phyloP scores from a whole-genome alignment of 2,113 vertebrate species.

The Pluvianellus socialis region DNA sequence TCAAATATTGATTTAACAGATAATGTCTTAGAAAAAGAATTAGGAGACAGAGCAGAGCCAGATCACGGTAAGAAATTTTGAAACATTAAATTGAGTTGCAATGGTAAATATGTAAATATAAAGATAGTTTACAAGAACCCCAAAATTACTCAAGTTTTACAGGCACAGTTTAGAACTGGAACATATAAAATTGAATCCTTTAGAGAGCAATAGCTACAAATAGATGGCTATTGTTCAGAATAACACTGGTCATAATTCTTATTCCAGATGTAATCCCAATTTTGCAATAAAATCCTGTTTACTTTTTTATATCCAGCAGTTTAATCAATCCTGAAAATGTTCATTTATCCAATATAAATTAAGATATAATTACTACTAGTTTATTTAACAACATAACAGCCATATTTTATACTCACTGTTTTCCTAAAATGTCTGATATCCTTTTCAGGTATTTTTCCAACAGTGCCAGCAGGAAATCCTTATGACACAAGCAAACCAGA shows the following conservation, averaged over 20 bases:
- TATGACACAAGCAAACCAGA: constrained; percentile 75
- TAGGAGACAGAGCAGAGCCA: constrained; percentile 60
- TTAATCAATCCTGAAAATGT: not conserved
- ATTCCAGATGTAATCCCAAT: not conserved
- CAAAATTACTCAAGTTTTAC: not conserved
- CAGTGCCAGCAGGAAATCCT: constrained; percentile 71
- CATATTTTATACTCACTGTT: not conserved
- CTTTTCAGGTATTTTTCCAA: constrained; percentile 75
- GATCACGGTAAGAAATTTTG: constrained; percentile 62
- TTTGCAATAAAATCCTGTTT: not conserved
- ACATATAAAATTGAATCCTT: not conserved
- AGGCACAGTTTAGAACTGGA: not conserved
- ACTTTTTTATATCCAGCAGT: not conserved
- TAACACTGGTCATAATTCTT: not conserved
- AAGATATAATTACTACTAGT: not conserved
- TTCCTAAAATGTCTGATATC: not conserved
- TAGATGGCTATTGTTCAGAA: not conserved
- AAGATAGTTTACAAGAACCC: not conserved
- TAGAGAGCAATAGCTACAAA: not conserved
- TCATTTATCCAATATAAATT: not conserved
- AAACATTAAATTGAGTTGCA: not conserved
- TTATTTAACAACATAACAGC: not conserved
- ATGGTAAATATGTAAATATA: not conserved
- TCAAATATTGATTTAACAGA: constrained; percentile 70
- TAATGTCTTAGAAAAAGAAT: constrained; percentile 70